Conservation (phyloP, 35 echinoderm and acorn worm genomes). For the Diadema setosum region DNA sequence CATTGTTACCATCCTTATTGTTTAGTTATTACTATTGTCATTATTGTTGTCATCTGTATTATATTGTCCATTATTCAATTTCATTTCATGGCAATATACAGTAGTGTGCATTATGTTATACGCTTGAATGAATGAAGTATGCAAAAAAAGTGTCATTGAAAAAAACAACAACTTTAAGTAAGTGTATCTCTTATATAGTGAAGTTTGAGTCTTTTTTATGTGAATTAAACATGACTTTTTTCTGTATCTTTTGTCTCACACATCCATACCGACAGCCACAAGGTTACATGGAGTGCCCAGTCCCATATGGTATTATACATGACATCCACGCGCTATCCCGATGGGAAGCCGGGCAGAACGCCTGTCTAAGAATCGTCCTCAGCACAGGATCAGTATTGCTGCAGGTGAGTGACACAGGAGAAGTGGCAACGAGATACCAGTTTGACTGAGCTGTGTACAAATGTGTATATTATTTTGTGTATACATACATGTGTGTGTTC, state of each 20-base stretch:
- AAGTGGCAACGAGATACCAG: too few species aligned
- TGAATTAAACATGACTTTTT: background rate
- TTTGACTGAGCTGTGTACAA: too few species aligned
- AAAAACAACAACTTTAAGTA: background rate
- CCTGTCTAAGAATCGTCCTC: slow-evolving; percentile 85
- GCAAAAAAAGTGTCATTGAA: too few species aligned
- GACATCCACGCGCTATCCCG: slow-evolving; percentile 91
- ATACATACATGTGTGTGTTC: too few species aligned
- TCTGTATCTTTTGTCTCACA: background rate
- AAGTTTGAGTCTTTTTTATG: background rate
- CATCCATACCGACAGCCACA: slow-evolving; percentile 62
- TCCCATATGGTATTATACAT: slow-evolving; percentile 95
- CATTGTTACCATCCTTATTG: too few species aligned
- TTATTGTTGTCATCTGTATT: too few species aligned
- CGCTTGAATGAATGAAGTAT: too few species aligned
- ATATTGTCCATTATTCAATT: too few species aligned
- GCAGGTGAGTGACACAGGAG: slow-evolving; percentile 84
- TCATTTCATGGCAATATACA: too few species aligned
- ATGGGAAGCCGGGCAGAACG: slow-evolving; percentile 97
- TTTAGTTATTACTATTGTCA: too few species aligned
- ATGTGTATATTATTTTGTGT: too few species aligned
- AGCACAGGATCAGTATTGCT: slow-evolving; percentile 90
- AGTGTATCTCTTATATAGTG: background rate
- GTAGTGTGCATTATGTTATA: too few species aligned
- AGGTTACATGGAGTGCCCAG: slow-evolving; percentile 91